Evolutionary conservation across 2,888 invertebrate species (phyloP).

Genomic region (Horisme vitalbata): DNA sequence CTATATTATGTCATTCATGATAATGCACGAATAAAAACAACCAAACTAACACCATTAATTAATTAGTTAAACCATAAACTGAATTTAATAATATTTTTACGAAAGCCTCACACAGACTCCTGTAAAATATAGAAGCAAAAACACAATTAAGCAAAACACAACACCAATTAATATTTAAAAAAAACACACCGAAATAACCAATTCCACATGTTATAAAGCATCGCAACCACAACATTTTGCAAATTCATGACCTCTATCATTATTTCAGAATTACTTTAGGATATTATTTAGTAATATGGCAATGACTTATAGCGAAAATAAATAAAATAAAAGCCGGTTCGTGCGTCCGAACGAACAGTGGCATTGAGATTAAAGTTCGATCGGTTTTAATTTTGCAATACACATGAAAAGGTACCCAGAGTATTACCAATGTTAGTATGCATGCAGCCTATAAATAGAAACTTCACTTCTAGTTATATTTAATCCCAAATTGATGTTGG

Average conservation of each 20-base stretch:
- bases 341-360: constrained; percentile 3
- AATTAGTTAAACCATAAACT: too few species aligned
- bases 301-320: background rate
- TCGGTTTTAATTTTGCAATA: background rate
- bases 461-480: too few species aligned
- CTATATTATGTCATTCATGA: too few species aligned
- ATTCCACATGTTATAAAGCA: constrained; percentile 23
- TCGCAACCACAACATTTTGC: constrained; percentile 4
- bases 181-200: constrained; percentile 23
- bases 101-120: too few species aligned
- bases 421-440: too few species aligned
- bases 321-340: background rate
- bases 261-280: background rate
- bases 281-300: too few species aligned
- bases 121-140: background rate
- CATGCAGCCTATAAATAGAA: too few species aligned
- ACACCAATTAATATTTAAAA: constrained; percentile 1
- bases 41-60: too few species aligned
- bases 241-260: background rate
- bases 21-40: too few species aligned
- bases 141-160: background rate
- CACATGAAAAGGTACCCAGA: background rate
- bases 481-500: too few species aligned
- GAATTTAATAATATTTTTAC: too few species aligned
- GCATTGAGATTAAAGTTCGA: constrained; percentile 5